A percentile compares a stretch with the other conserved stretches of the same genome.
These are phyloP conservation scores for Lasiurus borealis DNA, from an alignment of 2,113 vertebrate genomes.

Conservation along the genomic window DNA sequence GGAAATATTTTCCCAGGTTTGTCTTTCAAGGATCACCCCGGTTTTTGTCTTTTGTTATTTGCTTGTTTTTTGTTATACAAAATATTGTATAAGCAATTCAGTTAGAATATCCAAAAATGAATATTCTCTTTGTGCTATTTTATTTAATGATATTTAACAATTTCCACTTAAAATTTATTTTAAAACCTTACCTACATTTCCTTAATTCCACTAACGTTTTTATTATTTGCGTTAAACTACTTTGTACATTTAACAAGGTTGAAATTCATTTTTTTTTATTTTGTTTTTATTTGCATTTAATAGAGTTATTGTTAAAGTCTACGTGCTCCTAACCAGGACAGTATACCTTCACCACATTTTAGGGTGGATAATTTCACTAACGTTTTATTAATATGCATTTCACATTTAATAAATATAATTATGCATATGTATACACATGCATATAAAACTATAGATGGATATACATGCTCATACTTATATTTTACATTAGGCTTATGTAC, in stretches of 20 bases:
- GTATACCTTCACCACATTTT: not conserved
- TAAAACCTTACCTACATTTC: conserved; percentile 1
- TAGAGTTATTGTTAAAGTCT: not conserved
- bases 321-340: not conserved
- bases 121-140: not conserved
- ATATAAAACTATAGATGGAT: not conserved
- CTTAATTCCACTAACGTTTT: conserved; percentile 13
- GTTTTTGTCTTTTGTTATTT: not conserved
- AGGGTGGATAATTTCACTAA: not conserved
- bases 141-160: not conserved
- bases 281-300: conserved; percentile 41
- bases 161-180: not conserved
- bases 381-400: not conserved
- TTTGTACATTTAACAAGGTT: not conserved
- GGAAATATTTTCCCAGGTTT: not conserved
- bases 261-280: not conserved
- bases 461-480: not conserved
- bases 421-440: not conserved
- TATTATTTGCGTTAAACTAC: not conserved
- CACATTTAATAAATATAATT: not conserved
- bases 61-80: not conserved
- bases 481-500: not conserved
- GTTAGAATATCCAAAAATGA: not conserved
- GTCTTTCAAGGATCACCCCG: not conserved
- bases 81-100: conserved; percentile 32